Conservation (phyloP, 2,888 invertebrate genomes). For the Drosophila cognata region DNA sequence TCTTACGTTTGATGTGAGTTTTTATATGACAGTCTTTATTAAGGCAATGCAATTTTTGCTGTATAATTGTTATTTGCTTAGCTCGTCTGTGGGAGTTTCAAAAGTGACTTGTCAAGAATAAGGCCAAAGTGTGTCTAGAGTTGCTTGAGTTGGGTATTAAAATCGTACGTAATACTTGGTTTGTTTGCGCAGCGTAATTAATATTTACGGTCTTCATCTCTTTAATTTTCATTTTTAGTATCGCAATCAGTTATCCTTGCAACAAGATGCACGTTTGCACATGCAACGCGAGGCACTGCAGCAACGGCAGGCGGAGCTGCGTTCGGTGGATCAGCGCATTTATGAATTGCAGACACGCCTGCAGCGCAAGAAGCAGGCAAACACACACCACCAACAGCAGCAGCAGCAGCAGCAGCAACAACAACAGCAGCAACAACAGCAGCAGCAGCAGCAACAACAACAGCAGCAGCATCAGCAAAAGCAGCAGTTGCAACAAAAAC, state of each 20-base stretch:
- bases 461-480: conserved; percentile 52
- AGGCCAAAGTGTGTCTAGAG: neutral
- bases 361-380: conserved; percentile 93
- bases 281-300: conserved; percentile 95
- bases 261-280: conserved; percentile 95
- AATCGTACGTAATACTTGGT: neutral
- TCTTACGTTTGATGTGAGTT: neutral
- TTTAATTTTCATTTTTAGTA: conserved; percentile 87
- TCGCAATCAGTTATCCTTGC: conserved; percentile 97
- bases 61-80: neutral
- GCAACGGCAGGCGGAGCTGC: conserved; percentile 95
- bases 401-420: conserved; percentile 70
- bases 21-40: neutral
- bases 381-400: conserved; percentile 76
- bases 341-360: conserved; percentile 96
- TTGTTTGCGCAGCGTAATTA: conserved; percentile 2
- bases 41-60: no score
- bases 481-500: conserved; percentile 53
- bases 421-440: conserved; percentile 58
- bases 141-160: neutral
- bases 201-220: neutral
- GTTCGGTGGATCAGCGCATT: conserved; percentile 96
- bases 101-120: neutral
- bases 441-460: conserved; percentile 48
- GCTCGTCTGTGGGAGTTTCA: neutral